Evolutionary conservation across 2,113 vertebrate genomes (phyloP).

Genomic region (Sinocyclocheilus anophthalmus): DNA sequence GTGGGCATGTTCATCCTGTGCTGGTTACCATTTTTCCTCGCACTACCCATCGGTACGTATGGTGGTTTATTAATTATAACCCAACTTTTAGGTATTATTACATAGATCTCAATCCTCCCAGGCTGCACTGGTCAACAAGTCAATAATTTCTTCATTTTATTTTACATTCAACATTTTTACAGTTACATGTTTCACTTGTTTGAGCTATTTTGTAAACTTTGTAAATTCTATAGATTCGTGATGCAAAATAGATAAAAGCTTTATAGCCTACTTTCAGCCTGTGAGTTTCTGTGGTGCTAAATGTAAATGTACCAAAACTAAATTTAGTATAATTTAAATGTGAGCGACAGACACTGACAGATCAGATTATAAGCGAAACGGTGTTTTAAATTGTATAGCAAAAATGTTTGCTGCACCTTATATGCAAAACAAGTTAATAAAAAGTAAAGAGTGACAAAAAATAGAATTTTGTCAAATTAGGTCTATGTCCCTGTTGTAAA

Average conservation of each 20-base stretch:
- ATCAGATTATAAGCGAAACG: not conserved
- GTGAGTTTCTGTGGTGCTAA: not conserved
- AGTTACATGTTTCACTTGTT: not conserved
- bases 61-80: not conserved
- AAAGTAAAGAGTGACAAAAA: too few relatives aligned
- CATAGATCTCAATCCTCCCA: too few relatives aligned
- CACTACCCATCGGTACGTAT: conserved; percentile 63
- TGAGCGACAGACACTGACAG: not conserved
- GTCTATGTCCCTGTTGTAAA: not conserved
- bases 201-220: not conserved
- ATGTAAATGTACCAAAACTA: not conserved
- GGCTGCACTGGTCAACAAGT: not conserved
- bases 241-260: not conserved
- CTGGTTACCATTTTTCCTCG: conserved; percentile 68
- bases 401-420: not conserved
- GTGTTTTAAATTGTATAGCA: not conserved
- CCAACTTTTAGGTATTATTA: not conserved
- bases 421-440: too few relatives aligned
- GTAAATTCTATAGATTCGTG: not conserved
- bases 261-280: not conserved
- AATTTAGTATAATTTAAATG: not conserved
- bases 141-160: not conserved
- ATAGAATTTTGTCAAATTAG: not conserved
- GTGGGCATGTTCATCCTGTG: conserved; percentile 68
- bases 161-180: not conserved